Conservation (phyloP, 2,113 vertebrate species). For the Pseudonaja textilis region DNA sequence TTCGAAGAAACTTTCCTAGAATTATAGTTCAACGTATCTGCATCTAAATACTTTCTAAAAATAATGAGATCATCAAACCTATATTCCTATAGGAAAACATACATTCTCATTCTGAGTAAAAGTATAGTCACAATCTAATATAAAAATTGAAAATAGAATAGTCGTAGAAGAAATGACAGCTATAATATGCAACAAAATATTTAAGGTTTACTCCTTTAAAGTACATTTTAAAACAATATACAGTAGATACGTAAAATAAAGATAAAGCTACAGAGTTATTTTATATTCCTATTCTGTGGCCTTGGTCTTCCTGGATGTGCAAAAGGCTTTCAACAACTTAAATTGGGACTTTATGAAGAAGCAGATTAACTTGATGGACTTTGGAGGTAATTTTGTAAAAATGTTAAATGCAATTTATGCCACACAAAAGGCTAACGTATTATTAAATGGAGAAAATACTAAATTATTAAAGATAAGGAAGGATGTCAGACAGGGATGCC, state of each 20-base stretch:
- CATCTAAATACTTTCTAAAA: conserved; percentile 49
- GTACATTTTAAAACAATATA: neutral
- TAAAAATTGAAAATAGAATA: neutral
- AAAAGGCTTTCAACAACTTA: too few relatives aligned
- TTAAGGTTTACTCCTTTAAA: neutral
- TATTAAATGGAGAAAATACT: too few relatives aligned
- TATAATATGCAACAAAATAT: neutral
- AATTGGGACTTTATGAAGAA: too few relatives aligned
- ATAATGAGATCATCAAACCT: conserved; percentile 30
- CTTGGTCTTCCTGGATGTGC: too few relatives aligned
- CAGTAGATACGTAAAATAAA: neutral
- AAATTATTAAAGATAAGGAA: too few relatives aligned
- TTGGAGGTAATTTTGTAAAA: too few relatives aligned
- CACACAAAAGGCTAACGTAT: too few relatives aligned
- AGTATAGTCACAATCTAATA: conserved; percentile 35
- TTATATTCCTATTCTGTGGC: neutral
- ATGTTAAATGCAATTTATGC: too few relatives aligned
- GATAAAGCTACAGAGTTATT: neutral
- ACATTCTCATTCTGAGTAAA: conserved; percentile 54
- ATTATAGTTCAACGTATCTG: conserved; percentile 47
- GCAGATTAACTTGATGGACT: too few relatives aligned
- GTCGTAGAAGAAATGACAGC: neutral
- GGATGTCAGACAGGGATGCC: too few relatives aligned
- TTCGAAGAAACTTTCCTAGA: conserved; percentile 27
- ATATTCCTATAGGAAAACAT: conserved; percentile 50